Base-by-base conservation (phyloP, 2,113 vertebrate species). In the Melanerpes aurifrons region DNA sequence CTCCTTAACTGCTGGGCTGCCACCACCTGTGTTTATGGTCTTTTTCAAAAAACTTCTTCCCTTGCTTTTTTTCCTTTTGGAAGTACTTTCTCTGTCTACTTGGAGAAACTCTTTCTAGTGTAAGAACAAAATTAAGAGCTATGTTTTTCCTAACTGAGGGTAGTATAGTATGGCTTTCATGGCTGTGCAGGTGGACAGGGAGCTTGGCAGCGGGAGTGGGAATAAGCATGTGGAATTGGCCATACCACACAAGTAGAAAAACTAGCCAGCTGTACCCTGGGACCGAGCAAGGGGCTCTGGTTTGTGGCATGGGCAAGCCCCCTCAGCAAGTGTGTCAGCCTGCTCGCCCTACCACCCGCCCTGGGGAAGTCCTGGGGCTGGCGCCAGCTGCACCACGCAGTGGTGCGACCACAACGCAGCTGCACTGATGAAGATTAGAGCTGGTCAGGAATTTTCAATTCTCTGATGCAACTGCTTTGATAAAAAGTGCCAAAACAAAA, bases 381-480 rank as follows among this genome's bases (percentile, higher is more conserved):
- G 7, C 12, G 2, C 81, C 71, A 68, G 89, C 70, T 56, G 56
- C 7, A 3, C 2, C 3, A 4, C 40, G 77, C 14, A 66, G 81
- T 6, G 16, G 40, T 76, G 92, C 2, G 43, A 96, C 91, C 64
- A 0, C 91, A 94, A 66, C 3, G 1, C 91, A 94, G 84, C 95
- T 96, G 96, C 29, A 4, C 81, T 28, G 50, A 2, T 59, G 91
- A 28, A 94, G 92, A 79, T 90, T 92, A 93, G 83, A 78, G 64
- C 56, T 67, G 89, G 87, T 73, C 82, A 89, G 82, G 87, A 94
- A 92, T 95, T 94, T 96, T 93, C 96, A 94, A 92, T 94, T 94
- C 96, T 94, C 96, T 96, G 92, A 94, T 95, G 93, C 95, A 96
- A 93, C 62, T 81, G 32, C 95, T 96, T 92, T 88, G 83, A 92